Conservation (phyloP, 2,888 invertebrate genomes). For the Aleiodes alternator region DNA sequence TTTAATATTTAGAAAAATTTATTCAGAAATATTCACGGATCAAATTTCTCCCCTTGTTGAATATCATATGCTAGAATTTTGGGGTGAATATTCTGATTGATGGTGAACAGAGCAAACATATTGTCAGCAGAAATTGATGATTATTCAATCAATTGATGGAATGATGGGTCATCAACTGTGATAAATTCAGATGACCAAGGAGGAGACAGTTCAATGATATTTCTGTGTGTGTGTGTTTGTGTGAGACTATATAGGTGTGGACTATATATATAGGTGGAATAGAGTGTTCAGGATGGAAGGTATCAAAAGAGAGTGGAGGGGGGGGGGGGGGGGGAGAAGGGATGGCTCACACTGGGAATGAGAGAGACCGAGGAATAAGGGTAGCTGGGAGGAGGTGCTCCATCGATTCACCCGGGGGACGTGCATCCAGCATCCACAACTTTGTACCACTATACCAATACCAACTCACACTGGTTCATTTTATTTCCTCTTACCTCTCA, state of each 20-base stretch:
- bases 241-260: background rate
- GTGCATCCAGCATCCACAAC: conserved; percentile 62
- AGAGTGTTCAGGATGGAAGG: conserved; percentile 18
- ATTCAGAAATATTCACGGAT: too few relatives aligned
- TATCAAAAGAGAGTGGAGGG: conserved; percentile 13
- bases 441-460: conserved; percentile 8
- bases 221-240: too few relatives aligned
- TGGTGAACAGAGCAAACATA: too few relatives aligned
- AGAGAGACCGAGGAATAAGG: conserved; percentile 54
- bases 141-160: too few relatives aligned
- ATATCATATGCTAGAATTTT: too few relatives aligned
- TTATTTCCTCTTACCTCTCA: conserved; percentile 9
- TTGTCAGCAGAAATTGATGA: too few relatives aligned
- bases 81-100: too few relatives aligned
- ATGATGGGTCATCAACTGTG: too few relatives aligned
- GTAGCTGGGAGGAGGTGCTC: conserved; percentile 62
- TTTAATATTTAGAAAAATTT: too few relatives aligned
- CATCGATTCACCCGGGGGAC: conserved; percentile 72
- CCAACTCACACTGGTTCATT: background rate
- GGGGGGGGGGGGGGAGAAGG: background rate
- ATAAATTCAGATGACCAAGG: background rate
- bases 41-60: too few relatives aligned
- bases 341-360: conserved; percentile 3
- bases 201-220: background rate
- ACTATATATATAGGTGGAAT: background rate